Evolutionary conservation across 2,888 invertebrate species (phyloP).

Genomic region (Eudemis profundana): DNA sequence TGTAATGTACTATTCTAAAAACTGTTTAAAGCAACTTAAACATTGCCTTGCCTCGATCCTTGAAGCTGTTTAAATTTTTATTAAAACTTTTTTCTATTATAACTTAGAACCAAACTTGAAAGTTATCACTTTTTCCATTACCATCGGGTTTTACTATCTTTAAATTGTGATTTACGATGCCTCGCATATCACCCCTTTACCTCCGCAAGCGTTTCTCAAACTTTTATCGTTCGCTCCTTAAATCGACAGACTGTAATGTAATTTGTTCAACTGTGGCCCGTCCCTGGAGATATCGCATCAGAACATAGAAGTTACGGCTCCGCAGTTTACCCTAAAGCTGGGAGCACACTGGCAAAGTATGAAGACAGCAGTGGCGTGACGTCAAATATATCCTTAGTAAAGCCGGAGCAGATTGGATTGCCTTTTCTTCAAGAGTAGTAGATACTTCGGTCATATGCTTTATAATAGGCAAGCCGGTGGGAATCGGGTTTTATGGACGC

Average conservation of each 20-base stretch:
- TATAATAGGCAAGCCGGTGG: too few species aligned
- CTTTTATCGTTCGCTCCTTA: constrained; percentile 61
- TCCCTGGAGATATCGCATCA: constrained; percentile 58
- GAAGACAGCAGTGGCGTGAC: too few species aligned
- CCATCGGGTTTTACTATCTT: constrained; percentile 34
- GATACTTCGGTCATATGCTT: too few species aligned
- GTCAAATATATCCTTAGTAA: too few species aligned
- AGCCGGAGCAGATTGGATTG: too few species aligned
- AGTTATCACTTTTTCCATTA: constrained; percentile 38
- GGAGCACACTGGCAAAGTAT: constrained; percentile 49
- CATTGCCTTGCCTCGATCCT: constrained; percentile 8
- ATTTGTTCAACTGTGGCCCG: constrained; percentile 59
- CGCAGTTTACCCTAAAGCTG: constrained; percentile 57
- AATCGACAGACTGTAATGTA: constrained; percentile 61
- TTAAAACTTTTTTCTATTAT: background rate
- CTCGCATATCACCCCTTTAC: constrained; percentile 44
- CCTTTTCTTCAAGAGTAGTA: too few species aligned
- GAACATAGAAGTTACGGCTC: constrained; percentile 61
- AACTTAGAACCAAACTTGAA: constrained; percentile 5
- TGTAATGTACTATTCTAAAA: too few species aligned
- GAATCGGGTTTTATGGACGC: too few species aligned
- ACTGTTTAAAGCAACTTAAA: too few species aligned
- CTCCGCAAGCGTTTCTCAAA: constrained; percentile 57
- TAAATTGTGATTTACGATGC: constrained; percentile 49
- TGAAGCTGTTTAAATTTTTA: background rate